phyloP scores from a whole-genome alignment of 2,888 invertebrate species.

The Chrysotoxum bicinctum region DNA sequence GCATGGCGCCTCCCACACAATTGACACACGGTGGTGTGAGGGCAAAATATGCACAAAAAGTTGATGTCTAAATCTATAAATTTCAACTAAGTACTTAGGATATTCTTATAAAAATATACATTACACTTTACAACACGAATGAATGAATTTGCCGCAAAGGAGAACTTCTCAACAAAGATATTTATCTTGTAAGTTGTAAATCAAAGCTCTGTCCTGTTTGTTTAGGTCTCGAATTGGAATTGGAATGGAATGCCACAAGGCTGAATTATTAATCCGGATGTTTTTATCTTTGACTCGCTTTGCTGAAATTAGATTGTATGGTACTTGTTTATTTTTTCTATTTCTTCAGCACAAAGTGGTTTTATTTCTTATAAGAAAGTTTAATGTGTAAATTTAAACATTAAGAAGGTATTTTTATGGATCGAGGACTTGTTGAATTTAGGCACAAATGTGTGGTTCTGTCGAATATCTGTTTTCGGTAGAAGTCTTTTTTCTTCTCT shows the following conservation, averaged over 20 bases:
- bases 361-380: background rate
- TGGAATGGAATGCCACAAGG: conserved; percentile 27
- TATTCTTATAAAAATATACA: conserved; percentile 33
- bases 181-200: conserved; percentile 24
- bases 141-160: conserved; percentile 4
- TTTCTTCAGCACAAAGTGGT: background rate
- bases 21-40: background rate
- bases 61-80: conserved; percentile 3
- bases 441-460: background rate
- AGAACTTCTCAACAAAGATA: background rate
- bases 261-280: conserved; percentile 34
- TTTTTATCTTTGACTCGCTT: background rate
- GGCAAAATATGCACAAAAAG: background rate
- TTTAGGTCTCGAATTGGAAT: conserved; percentile 13
- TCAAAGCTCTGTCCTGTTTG: conserved; percentile 38
- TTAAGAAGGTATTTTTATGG: background rate
- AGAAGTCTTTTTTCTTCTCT: background rate
- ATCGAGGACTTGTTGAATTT: background rate
- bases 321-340: background rate
- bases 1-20: background rate
- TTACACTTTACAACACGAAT: background rate
- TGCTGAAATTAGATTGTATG: background rate
- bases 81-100: conserved; percentile 7
- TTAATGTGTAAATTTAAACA: background rate
- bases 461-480: background rate